These are phyloP conservation scores for Heliconius ethilla DNA, from an alignment of 2,888 invertebrate species.

Conservation along the genomic window DNA sequence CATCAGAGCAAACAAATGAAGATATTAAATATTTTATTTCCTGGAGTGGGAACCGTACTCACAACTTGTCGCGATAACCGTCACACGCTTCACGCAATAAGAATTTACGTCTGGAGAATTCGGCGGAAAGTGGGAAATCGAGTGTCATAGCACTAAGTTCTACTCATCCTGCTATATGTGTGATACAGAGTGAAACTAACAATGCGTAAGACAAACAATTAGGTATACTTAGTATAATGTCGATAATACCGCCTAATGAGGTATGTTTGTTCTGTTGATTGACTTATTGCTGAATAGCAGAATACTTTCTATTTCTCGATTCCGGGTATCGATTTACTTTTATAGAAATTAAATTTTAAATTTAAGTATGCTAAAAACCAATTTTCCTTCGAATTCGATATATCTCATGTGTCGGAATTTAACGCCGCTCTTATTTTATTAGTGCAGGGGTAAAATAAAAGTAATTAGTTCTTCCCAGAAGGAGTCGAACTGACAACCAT, in stretches of 20 bases:
- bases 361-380: neutral
- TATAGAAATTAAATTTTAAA: neutral
- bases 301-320: slow-evolving; percentile 12
- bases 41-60: no score
- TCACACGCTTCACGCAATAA: no score
- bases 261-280: slow-evolving; percentile 8
- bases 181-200: no score
- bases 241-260: neutral
- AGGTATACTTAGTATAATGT: neutral
- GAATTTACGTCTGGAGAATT: no score
- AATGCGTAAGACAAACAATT: neutral
- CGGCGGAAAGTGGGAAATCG: no score
- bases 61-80: no score
- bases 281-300: neutral
- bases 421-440: neutral
- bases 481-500: neutral
- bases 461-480: no score
- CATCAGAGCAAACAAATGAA: no score
- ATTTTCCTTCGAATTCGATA: no score
- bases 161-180: no score
- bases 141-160: no score
- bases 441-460: neutral
- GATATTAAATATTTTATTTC: no score
- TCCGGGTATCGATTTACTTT: neutral
- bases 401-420: neutral